These are phyloP conservation scores for Ornithoptera priamus DNA, from an alignment of 2,888 invertebrate genomes.

Conservation along the genomic window DNA sequence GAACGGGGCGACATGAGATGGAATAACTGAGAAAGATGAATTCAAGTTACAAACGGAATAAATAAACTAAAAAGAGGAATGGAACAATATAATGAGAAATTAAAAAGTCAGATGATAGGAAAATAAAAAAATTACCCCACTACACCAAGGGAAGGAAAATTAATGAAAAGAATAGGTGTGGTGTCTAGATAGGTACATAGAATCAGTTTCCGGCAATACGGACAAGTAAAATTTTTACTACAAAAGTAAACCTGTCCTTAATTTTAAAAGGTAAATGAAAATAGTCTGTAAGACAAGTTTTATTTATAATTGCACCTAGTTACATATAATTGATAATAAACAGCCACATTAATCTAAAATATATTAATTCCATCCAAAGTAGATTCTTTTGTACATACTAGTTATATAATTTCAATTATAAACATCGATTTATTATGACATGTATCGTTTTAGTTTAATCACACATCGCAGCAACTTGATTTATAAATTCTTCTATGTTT, in stretches of 20 bases:
- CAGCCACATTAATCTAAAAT: conserved; percentile 23
- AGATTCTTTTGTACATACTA: conserved; percentile 30
- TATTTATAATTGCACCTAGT: conserved; percentile 30
- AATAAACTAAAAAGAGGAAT: too few species aligned
- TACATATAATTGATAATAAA: conserved; percentile 15
- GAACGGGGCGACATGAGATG: too few species aligned
- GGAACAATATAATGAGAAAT: too few species aligned
- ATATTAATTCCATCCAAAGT: background rate
- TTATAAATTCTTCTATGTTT: conserved; percentile 54
- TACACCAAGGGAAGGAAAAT: too few species aligned
- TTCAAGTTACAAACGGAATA: too few species aligned
- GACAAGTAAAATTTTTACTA: too few species aligned
- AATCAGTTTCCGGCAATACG: too few species aligned
- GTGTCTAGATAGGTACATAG: too few species aligned
- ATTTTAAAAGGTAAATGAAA: conserved; percentile 2
- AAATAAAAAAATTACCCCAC: too few species aligned
- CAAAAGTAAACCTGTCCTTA: background rate
- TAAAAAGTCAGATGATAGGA: too few species aligned
- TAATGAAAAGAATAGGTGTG: too few species aligned
- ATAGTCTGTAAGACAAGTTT: conserved; percentile 21
- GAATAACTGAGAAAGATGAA: too few species aligned
- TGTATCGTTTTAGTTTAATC: conserved; percentile 35
- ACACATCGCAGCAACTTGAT: conserved; percentile 58
- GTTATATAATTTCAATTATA: background rate
- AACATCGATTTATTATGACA: background rate